Conservation (phyloP, 2,113 vertebrate genomes). For the Lipophrys pholis region DNA sequence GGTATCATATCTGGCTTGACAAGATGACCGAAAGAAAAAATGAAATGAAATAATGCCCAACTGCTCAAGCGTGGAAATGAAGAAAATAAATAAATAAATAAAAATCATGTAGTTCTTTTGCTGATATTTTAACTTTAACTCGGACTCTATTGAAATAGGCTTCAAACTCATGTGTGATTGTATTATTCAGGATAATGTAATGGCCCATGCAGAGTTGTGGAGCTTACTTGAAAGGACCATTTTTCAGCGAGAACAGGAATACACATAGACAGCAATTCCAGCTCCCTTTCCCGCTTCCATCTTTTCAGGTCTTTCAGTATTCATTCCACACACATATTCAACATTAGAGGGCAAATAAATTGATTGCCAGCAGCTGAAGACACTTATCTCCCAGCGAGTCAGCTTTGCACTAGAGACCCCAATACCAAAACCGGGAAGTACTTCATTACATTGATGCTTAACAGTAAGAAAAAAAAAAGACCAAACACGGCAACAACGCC, state of each 20-base stretch:
- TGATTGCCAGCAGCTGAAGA: slow-evolving; percentile 80
- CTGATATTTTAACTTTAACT: slow-evolving; percentile 67
- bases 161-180: slow-evolving; percentile 60
- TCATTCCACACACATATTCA: slow-evolving; percentile 70
- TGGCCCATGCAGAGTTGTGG: slow-evolving; percentile 71
- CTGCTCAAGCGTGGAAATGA: slow-evolving; percentile 56
- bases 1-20: slow-evolving; percentile 5
- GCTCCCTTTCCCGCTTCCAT: slow-evolving; percentile 43
- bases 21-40: slow-evolving; percentile 6
- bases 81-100: slow-evolving; percentile 31
- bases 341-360: slow-evolving; percentile 76
- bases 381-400: slow-evolving; percentile 71
- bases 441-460: slow-evolving; percentile 74
- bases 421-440: slow-evolving; percentile 69
- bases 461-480: slow-evolving; percentile 53
- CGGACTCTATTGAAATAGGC: slow-evolving; percentile 49
- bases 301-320: slow-evolving; percentile 54
- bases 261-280: slow-evolving; percentile 55
- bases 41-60: slow-evolving; percentile 51
- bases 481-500: slow-evolving; percentile 57
- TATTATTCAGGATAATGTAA: slow-evolving; percentile 67
- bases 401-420: slow-evolving; percentile 66
- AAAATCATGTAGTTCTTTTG: slow-evolving; percentile 38
- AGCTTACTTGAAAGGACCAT: slow-evolving; percentile 63
- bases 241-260: slow-evolving; percentile 60